Evolutionary conservation across 2,113 vertebrate genomes (phyloP).

Genomic region (Corynorhinus townsendii): DNA sequence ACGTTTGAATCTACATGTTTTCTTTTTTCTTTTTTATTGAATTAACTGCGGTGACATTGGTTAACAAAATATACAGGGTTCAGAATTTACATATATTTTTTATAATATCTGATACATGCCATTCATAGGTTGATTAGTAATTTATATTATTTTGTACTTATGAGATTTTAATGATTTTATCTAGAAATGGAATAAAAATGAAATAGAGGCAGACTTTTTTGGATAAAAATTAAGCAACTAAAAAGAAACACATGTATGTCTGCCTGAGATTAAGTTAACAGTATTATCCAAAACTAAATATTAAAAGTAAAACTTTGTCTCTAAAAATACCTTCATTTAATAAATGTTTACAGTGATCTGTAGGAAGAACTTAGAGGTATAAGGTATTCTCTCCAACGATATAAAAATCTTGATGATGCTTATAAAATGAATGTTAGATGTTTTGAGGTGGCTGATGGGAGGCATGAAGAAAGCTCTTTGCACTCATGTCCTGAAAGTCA

Average conservation of each 20-base stretch:
- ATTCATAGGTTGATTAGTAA: neutral
- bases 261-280: neutral
- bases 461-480: neutral
- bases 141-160: constrained; percentile 9
- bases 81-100: neutral
- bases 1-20: neutral
- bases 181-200: constrained; percentile 27
- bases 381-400: neutral
- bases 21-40: neutral
- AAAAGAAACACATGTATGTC: neutral
- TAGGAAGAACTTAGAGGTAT: neutral
- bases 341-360: neutral
- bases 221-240: neutral
- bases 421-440: neutral
- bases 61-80: neutral
- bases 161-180: constrained; percentile 4
- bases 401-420: neutral
- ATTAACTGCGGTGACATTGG: neutral
- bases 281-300: constrained; percentile 24
- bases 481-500: constrained; percentile 42
- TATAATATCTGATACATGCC: neutral
- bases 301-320: neutral
- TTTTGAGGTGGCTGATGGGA: neutral
- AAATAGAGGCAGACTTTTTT: neutral
- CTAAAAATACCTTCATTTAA: neutral